A percentile compares a stretch with the other conserved stretches of the same genome.
These are phyloP conservation scores for Eupelmus urozonus DNA, from an alignment of 2,888 invertebrate species.

Conservation along the genomic window DNA sequence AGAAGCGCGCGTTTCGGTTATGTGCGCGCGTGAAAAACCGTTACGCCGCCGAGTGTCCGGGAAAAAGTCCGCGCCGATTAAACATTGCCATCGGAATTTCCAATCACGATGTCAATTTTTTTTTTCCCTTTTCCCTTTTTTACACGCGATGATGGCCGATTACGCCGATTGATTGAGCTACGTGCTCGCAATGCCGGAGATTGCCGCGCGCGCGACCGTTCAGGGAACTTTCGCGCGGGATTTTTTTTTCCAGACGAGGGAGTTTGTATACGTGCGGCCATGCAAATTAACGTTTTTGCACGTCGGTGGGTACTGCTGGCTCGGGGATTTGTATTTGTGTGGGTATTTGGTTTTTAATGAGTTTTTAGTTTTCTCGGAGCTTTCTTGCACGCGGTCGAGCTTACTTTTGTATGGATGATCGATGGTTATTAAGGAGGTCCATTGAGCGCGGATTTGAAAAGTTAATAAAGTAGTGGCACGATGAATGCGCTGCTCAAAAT, in stretches of 20 bases:
- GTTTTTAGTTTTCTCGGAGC: no score
- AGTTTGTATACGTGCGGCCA: conserved; percentile 31
- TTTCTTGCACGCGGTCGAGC: no score
- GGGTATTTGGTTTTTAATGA: no score
- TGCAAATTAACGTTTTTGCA: conserved; percentile 48
- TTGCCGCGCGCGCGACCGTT: background rate
- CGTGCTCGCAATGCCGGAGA: conserved; percentile 53
- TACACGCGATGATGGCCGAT: conserved; percentile 47
- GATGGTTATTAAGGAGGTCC: no score
- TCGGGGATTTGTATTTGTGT: no score
- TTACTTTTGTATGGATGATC: no score
- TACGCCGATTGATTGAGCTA: conserved; percentile 55
- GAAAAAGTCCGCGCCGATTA: conserved; percentile 47
- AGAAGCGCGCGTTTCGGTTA: background rate
- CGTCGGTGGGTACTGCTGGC: background rate
- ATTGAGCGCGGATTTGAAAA: no score
- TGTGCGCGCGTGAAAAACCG: conserved; percentile 19
- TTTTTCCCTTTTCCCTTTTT: background rate
- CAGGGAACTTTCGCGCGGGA: background rate
- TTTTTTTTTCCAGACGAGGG: background rate
- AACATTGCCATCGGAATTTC: conserved; percentile 47
- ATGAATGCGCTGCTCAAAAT: no score
- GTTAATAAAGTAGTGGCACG: no score
- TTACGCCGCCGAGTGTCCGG: background rate
- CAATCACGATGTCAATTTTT: conserved; percentile 52